These are phyloP conservation scores for Heterotilapia buettikoferi DNA, from an alignment of 2,113 vertebrate genomes.

Conservation along the genomic window DNA sequence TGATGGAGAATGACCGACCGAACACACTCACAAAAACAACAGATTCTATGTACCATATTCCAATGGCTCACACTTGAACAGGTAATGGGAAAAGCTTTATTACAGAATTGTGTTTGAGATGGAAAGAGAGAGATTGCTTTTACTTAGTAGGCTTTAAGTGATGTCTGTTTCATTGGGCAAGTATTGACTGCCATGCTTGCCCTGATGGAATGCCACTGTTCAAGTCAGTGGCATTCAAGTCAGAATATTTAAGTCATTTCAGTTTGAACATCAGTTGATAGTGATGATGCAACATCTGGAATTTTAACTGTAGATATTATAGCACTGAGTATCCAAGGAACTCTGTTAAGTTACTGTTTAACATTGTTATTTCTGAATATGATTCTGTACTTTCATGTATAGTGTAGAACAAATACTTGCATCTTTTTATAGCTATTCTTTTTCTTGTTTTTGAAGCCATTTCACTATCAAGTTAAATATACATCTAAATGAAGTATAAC, in stretches of 20 bases:
- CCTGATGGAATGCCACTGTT: rapidly evolving
- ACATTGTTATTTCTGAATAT: not conserved
- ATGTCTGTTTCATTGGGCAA: not conserved
- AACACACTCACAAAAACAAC: rapidly evolving
- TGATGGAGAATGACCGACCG: no score
- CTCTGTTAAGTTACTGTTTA: not conserved
- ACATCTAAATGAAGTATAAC: not conserved
- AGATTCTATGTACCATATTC: no score
- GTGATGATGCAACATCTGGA: not conserved
- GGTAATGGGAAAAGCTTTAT: not conserved
- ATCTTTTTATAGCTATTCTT: not conserved
- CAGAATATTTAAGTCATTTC: not conserved
- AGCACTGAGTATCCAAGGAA: not conserved
- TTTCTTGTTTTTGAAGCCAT: not conserved
- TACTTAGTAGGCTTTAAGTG: not conserved
- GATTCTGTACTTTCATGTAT: not conserved
- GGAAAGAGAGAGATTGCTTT: not conserved
- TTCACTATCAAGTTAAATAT: not conserved
- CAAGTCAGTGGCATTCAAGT: not conserved
- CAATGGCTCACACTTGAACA: not conserved
- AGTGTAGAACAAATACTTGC: not conserved
- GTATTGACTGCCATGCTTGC: not conserved
- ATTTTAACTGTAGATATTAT: not conserved
- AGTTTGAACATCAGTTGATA: not conserved
- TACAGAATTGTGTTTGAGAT: not conserved